A percentile compares a stretch with the other conserved stretches of the same genome.
Evolutionary conservation across 2,113 vertebrate genomes (phyloP).

Genomic region (Lophochroa leadbeateri): DNA sequence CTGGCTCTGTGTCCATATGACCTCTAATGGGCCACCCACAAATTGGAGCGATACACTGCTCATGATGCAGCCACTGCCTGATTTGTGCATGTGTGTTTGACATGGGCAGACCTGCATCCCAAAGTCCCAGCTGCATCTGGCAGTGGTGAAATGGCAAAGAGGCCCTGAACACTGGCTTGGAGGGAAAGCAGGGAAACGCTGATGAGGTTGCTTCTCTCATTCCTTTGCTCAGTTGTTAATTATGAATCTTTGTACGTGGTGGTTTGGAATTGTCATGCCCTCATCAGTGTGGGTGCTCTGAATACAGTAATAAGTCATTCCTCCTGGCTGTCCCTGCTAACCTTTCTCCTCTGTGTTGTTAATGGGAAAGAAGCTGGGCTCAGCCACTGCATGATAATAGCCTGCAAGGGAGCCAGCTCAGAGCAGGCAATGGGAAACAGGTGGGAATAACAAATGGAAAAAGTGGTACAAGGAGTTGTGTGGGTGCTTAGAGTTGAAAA

Average conservation of each 20-base stretch:
- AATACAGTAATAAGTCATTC: constrained; percentile 37
- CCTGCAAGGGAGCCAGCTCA: background rate
- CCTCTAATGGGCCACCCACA: background rate
- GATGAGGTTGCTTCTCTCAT: constrained; percentile 24
- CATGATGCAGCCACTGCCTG: background rate
- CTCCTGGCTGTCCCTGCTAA: constrained; percentile 22
- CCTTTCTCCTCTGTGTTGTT: constrained; percentile 10
- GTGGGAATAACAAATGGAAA: background rate
- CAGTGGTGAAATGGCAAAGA: background rate
- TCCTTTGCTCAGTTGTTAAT: constrained; percentile 35
- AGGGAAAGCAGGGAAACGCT: background rate
- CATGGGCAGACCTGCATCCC: background rate
- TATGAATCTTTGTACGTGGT: background rate
- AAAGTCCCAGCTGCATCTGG: background rate
- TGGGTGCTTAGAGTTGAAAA: background rate
- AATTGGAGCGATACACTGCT: background rate
- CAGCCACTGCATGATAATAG: background rate
- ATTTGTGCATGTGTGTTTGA: background rate
- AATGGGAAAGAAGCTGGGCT: constrained; percentile 5
- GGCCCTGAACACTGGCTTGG: background rate
- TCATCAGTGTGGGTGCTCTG: background rate
- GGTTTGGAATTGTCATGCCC: constrained; percentile 25
- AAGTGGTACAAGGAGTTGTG: background rate
- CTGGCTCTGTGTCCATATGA: background rate
- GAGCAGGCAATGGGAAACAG: background rate